Conservation (phyloP, 2,113 vertebrate species). For the Gadus chalcogrammus region DNA sequence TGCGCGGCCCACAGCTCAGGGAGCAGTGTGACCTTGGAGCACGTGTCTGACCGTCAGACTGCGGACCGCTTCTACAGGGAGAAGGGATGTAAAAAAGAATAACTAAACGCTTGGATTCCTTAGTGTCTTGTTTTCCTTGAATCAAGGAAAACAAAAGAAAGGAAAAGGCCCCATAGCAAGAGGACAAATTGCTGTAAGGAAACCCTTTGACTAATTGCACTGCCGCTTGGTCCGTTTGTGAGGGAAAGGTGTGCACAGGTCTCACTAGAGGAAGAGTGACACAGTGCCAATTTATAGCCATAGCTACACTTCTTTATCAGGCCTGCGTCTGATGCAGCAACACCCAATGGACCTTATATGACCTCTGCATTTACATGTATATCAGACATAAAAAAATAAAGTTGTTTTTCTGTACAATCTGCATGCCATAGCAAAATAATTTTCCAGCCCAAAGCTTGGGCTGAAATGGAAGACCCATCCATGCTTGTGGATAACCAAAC, state of each 20-base stretch:
- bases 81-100: too few species aligned
- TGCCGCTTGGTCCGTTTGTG: constrained; percentile 71
- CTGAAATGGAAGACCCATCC: constrained; percentile 2
- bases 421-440: constrained; percentile 29
- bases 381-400: background rate
- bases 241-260: constrained; percentile 69
- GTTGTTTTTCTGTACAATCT: constrained; percentile 30
- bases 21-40: constrained; percentile 33
- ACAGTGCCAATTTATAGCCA: constrained; percentile 76
- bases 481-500: constrained; percentile 1
- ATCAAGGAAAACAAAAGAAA: too few species aligned
- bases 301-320: constrained; percentile 16
- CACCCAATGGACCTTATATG: constrained; percentile 24
- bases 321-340: constrained; percentile 25
- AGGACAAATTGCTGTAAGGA: constrained; percentile 59
- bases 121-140: too few species aligned
- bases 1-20: too few species aligned
- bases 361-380: constrained; percentile 17
- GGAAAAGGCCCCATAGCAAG: too few species aligned
- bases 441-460: background rate
- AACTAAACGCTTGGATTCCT: too few species aligned
- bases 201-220: constrained; percentile 75
- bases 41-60: background rate
- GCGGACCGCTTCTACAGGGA: too few species aligned
- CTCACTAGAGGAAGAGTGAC: constrained; percentile 69